Evolutionary conservation across 37 sponge, comb jelly and placozoan genomes (phyloP), one percentile per base, ranked within the genome.

Genomic region (Ianthella basta): DNA sequence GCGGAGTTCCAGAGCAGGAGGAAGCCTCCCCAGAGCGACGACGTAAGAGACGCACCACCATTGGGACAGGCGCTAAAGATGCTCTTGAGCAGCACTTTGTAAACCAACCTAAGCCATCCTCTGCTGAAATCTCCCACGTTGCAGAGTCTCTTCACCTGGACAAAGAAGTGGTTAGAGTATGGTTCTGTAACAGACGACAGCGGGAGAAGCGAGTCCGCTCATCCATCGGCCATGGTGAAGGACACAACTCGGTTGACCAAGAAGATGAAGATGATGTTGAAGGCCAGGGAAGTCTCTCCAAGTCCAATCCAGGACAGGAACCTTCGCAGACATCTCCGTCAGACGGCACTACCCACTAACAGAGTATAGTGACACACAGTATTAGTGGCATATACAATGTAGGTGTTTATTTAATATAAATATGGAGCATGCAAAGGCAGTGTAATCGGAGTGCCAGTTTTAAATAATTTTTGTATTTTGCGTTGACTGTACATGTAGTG

Each of bases 181-280:
- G 99, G 99, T 98, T 98, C 55, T 98, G 99, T 87, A 98, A 98
- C 85, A 82, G 96, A 27, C 74, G 99, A 73, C 99, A 98, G 82
- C 84, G 93, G 23, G 96, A 96, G 56, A 98, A 98, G 83, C 79
- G 99, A 20, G 91, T 97, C 0, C 86, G 94, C 0, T 83, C 86
- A 4, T 91, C 96, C 39, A 36, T 92, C 32, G 64, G 83, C 20
- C 59, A 84, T 80, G 30, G 55, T 2, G 61, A 80, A 15, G 61
- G 81, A 1, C 44, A 75, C 20, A 69, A 69, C 70, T 75, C 78
- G 21, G 53, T 40, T 13, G 78, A 75, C 21, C 24, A 24, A 50
- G 54, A 32, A 24, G 78, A 75, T 16, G 78, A 75, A 2, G 78
- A 75, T 6, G 78, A 75, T 3, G 4, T 44, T 5, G 78, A 75